These are phyloP conservation scores for Zelleria hepariella DNA, from an alignment of 2,888 invertebrate genomes.

Conservation along the genomic window DNA sequence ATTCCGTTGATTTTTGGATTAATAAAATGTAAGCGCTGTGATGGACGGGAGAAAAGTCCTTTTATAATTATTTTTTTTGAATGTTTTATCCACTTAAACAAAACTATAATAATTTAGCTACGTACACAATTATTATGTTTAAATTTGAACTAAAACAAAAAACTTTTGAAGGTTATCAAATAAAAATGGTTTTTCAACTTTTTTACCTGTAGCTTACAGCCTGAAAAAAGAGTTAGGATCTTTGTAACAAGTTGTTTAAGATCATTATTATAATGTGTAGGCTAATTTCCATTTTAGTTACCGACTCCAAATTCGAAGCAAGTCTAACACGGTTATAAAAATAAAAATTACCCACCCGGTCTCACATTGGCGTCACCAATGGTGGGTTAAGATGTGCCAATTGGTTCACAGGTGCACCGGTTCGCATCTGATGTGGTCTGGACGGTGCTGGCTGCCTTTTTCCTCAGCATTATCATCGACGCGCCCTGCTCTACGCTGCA, in stretches of 20 bases:
- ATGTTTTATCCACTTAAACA: too few species aligned
- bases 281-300: neutral
- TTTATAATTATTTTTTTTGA: too few species aligned
- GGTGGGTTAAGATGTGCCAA: neutral
- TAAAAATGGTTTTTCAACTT: neutral
- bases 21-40: too few species aligned
- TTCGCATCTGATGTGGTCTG: conserved; percentile 30
- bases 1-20: too few species aligned
- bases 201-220: neutral
- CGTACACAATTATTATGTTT: too few species aligned
- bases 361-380: neutral
- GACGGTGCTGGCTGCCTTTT: conserved; percentile 30
- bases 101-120: too few species aligned
- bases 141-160: too few species aligned
- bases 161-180: neutral
- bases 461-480: conserved; percentile 38
- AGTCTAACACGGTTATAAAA: neutral
- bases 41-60: too few species aligned
- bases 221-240: too few species aligned
- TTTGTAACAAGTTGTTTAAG: neutral
- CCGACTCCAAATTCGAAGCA: neutral
- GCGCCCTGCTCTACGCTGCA: conserved; percentile 46
- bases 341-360: neutral
- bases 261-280: neutral
- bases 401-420: conserved; percentile 31